phyloP scores from a whole-genome alignment of 2,797 vertebrate species.

The Phaenicophaeus curvirostris region DNA sequence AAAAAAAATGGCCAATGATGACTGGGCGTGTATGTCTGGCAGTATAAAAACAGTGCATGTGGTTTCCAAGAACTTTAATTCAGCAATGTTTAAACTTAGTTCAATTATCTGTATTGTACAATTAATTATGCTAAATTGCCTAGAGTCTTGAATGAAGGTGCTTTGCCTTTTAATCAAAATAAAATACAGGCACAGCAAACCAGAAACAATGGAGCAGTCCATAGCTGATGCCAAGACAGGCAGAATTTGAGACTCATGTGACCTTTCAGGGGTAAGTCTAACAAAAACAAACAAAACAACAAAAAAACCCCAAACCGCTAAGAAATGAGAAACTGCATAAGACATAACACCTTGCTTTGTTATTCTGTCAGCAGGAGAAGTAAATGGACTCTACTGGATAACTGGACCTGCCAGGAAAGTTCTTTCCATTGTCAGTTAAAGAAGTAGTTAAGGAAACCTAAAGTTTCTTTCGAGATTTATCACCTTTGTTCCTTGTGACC shows the following conservation, averaged over 20 bases:
- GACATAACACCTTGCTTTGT: background rate
- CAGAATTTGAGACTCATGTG: background rate
- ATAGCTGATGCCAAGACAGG: background rate
- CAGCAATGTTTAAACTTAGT: slow-evolving; percentile 30
- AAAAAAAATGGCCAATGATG: background rate
- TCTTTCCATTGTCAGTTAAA: background rate
- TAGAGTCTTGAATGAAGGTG: slow-evolving; percentile 27
- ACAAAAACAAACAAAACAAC: background rate
- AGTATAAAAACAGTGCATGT: background rate
- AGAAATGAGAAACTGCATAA: background rate
- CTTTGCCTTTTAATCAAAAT: slow-evolving; percentile 54
- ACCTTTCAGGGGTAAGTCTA: background rate
- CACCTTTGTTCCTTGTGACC: background rate
- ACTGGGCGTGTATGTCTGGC: background rate
- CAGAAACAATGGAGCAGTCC: background rate
- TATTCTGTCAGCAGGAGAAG: background rate
- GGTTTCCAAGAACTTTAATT: slow-evolving; percentile 19
- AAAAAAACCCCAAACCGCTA: background rate
- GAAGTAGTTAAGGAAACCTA: background rate
- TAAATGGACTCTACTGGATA: background rate
- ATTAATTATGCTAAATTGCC: slow-evolving; percentile 64
- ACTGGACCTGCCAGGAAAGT: accelerated
- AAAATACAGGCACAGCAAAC: background rate
- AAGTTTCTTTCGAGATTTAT: background rate
- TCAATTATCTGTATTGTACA: slow-evolving; percentile 41